Base-by-base conservation (phyloP, 2,113 vertebrate genomes). In the Tachysurus fulvidraco region DNA sequence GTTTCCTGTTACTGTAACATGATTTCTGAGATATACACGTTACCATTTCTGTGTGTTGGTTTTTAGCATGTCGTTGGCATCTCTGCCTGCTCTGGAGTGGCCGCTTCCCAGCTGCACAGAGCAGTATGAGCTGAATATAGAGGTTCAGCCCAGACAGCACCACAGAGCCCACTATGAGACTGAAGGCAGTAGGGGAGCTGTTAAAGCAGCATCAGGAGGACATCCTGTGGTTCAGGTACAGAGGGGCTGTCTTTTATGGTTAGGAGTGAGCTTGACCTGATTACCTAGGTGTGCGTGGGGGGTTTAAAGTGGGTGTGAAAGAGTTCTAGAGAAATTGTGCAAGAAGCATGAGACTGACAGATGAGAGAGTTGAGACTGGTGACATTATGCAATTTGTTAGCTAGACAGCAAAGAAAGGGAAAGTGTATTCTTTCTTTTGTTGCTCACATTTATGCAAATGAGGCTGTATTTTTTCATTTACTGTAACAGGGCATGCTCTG, bases 101-200 rank as follows among this genome's bases (percentile, higher is more conserved):
- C 91, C 95, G 0, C 93, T 98, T n/a, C 94, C 95, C 91, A 96
- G 92, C 90, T 94, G 96, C 91, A 92, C 93, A 0, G 95, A 93
- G 28, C 95, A 96, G 44, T 98, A 97, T 0, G 96, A 98, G 91
- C 95, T 99, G 25, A 90, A 94, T 14, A 96, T 99, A 3, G 96
- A 97, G 86, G 96, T 98, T 3, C 97, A 99, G 90, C 98, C 98
- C 12, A 97, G 96, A 89, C 96, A 97, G 0, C 97, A 99, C 80
- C 98, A 99, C 93, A 96, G 98, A 23, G 98, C 98, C 0, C 98
- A 99, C 90, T 99, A 99, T 4, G 98, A 99, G 94, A 99, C 98
- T 0, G 98, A 99, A 93, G 98, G 98, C 73, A 99, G 98, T 91
- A 94, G 98, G 0, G 98, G 98, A 3, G 96, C 98, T 0, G 97